Conservation (phyloP, 2,888 invertebrate genomes). For the Prosapia bicincta region DNA sequence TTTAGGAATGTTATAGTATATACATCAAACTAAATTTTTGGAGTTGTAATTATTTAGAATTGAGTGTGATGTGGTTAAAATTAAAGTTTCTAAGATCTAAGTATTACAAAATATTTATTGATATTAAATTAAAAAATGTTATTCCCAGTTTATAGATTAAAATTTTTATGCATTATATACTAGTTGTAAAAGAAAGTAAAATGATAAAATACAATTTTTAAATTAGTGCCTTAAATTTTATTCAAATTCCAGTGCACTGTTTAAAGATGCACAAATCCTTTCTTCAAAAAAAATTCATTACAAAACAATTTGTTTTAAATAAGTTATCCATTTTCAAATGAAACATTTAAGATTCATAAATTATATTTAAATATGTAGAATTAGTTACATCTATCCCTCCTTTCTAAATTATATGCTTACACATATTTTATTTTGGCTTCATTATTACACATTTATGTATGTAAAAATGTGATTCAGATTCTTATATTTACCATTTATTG, state of each 20-base stretch:
- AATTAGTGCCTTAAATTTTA: constrained; percentile 1
- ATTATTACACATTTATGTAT: too few species aligned
- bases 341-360: too few species aligned
- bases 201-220: neutral
- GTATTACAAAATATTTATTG: neutral
- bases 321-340: too few species aligned
- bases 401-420: neutral
- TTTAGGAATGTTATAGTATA: neutral
- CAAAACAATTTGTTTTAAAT: too few species aligned
- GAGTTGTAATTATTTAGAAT: neutral
- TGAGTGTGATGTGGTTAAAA: neutral
- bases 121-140: neutral
- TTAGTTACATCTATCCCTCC: neutral
- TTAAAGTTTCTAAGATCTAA: neutral
- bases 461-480: too few species aligned
- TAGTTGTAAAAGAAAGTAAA: neutral
- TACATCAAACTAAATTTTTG: neutral
- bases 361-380: neutral
- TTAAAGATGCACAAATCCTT: too few species aligned
- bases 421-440: neutral
- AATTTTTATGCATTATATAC: neutral
- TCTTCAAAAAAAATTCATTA: too few species aligned
- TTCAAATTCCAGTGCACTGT: neutral
- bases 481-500: neutral
- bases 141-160: neutral